A percentile compares a stretch with the other conserved stretches of the same genome.
Evolutionary conservation across 2,888 invertebrate genomes (phyloP).

Genomic region (Acronicta alni): DNA sequence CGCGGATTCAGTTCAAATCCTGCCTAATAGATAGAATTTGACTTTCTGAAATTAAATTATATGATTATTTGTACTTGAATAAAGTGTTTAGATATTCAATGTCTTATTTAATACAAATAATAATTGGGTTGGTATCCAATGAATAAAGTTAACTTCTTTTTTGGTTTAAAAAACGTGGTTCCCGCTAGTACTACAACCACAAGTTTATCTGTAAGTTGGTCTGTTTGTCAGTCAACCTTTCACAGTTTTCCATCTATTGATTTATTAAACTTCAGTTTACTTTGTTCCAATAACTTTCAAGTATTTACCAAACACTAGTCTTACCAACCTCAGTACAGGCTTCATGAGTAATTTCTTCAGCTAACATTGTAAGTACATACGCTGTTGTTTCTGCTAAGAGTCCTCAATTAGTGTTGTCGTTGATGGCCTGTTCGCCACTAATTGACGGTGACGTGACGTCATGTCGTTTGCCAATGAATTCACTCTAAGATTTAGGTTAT

Average conservation of each 20-base stretch:
- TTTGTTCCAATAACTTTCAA: constrained; percentile 9
- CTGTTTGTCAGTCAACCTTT: background rate
- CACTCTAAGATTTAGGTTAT: constrained; percentile 44
- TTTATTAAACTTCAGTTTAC: background rate
- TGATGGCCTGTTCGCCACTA: constrained; percentile 48
- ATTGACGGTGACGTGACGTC: constrained; percentile 62
- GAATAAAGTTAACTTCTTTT: no score
- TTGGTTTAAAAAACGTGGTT: no score
- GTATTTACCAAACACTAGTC: constrained; percentile 19
- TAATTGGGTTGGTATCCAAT: no score
- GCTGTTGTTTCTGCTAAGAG: constrained; percentile 48
- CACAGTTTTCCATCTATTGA: constrained; percentile 5
- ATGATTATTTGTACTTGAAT: no score
- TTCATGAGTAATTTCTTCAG: constrained; percentile 45
- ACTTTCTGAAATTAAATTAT: no score
- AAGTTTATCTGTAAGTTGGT: background rate
- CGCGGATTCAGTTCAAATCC: no score
- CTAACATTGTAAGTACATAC: constrained; percentile 32
- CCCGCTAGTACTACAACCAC: background rate
- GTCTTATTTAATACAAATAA: no score
- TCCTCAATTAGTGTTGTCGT: constrained; percentile 38
- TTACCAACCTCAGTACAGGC: constrained; percentile 28
- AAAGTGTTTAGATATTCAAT: no score
- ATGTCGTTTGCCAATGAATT: constrained; percentile 26
- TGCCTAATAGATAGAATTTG: no score